These are phyloP conservation scores for Cynopterus sphinx DNA, from an alignment of 2,797 vertebrate species.

Conservation along the genomic window DNA sequence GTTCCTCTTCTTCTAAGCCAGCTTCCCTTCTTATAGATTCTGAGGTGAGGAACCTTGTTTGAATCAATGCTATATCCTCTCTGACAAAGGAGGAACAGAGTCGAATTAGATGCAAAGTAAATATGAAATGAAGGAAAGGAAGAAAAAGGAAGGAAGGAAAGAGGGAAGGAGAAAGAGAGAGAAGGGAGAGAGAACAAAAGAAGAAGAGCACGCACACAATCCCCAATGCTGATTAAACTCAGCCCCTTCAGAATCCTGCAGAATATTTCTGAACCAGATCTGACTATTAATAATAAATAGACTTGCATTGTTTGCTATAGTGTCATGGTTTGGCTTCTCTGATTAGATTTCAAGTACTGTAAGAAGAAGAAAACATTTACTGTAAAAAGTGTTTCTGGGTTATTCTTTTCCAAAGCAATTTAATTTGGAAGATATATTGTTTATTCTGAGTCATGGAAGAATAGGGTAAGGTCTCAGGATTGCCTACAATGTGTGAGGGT, in stretches of 20 bases:
- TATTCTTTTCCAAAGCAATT: conserved; percentile 22
- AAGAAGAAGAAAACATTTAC: neutral
- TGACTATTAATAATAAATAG: neutral
- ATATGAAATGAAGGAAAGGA: neutral
- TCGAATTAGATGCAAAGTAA: conserved; percentile 6
- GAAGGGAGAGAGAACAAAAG: neutral
- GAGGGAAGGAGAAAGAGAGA: neutral
- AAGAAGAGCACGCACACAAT: neutral
- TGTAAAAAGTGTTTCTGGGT: neutral
- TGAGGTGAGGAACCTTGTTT: conserved; percentile 44
- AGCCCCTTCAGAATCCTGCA: neutral
- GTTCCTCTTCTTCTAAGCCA: conserved; percentile 2
- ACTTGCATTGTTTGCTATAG: neutral
- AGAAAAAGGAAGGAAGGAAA: neutral
- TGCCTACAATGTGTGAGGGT: neutral
- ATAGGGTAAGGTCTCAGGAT: neutral
- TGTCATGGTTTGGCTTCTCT: conserved; percentile 34
- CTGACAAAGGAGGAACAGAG: conserved; percentile 28
- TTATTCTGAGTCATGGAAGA: neutral
- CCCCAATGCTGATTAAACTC: neutral
- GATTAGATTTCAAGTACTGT: conserved; percentile 25
- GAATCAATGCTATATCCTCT: neutral
- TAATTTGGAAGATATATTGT: neutral
- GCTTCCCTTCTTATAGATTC: neutral
- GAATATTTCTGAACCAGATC: neutral